phyloP scores from a whole-genome alignment of 2,113 vertebrate genomes.

The Oceanites oceanicus region DNA sequence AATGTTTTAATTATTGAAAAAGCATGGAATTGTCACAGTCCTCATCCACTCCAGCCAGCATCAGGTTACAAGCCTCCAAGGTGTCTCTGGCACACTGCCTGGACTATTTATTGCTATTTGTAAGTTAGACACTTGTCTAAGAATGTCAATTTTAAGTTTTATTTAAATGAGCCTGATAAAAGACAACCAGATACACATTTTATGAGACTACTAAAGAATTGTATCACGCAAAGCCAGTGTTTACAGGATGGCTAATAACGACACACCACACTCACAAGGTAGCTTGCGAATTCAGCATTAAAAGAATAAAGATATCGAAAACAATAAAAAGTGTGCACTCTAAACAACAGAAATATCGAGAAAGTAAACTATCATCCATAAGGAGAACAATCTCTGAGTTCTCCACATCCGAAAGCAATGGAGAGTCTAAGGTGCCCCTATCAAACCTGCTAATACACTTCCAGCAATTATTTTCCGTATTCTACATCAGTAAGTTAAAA shows the following conservation, averaged over 20 bases:
- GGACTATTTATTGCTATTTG: slow-evolving; percentile 74
- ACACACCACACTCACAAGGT: background rate
- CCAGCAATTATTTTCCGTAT: slow-evolving; percentile 31
- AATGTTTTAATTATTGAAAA: slow-evolving; percentile 60
- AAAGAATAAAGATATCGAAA: slow-evolving; percentile 44
- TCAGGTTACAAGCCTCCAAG: slow-evolving; percentile 65
- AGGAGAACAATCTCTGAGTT: background rate
- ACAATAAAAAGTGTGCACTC: slow-evolving; percentile 17
- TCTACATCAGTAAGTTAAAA: slow-evolving; percentile 44
- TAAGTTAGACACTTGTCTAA: slow-evolving; percentile 69
- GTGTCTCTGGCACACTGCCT: slow-evolving; percentile 54
- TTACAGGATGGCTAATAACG: slow-evolving; percentile 57
- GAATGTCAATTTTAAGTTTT: slow-evolving; percentile 72
- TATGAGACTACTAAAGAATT: slow-evolving; percentile 69
- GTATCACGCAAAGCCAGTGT: slow-evolving; percentile 14
- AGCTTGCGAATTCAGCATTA: slow-evolving; percentile 51
- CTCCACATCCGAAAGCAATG: background rate
- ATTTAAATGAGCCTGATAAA: slow-evolving; percentile 73
- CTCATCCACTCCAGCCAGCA: slow-evolving; percentile 3
- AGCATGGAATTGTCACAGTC: slow-evolving; percentile 47
- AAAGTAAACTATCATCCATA: background rate
- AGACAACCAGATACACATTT: slow-evolving; percentile 72
- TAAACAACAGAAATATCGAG: slow-evolving; percentile 47
- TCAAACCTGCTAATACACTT: slow-evolving; percentile 31
- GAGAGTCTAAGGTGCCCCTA: background rate